Evolutionary conservation across 2,797 vertebrate genomes (phyloP).

Genomic region (Sebastes nivosus): DNA sequence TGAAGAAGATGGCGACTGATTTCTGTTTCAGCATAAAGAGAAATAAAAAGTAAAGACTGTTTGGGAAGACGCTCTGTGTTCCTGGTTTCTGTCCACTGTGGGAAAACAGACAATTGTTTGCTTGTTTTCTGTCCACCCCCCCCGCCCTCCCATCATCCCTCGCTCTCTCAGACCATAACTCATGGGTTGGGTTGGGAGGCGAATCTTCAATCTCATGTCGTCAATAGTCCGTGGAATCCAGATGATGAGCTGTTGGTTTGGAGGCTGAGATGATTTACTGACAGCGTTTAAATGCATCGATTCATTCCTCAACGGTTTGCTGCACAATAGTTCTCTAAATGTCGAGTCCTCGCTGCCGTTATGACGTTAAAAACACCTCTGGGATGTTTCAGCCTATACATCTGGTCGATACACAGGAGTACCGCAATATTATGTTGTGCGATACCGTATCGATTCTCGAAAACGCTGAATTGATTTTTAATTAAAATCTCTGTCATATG

Average conservation of each 20-base stretch:
- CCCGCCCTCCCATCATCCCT: not conserved
- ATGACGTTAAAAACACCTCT: not conserved
- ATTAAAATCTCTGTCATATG: no score
- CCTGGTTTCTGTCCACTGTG: conserved; percentile 18
- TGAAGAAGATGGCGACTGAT: not conserved
- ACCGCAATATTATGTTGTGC: no score
- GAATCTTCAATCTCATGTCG: not conserved
- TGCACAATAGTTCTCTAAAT: not conserved
- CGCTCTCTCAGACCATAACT: conserved; percentile 9
- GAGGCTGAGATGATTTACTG: not conserved
- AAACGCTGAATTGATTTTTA: no score
- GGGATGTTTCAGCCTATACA: conserved; percentile 12
- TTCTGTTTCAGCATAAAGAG: not conserved
- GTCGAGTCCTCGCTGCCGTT: not conserved
- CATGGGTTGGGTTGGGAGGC: not conserved
- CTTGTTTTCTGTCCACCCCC: conserved; percentile 11
- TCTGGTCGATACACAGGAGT: no score
- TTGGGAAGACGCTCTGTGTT: conserved; percentile 3
- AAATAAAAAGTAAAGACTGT: conserved; percentile 35
- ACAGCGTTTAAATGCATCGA: not conserved
- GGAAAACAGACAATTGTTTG: conserved; percentile 25
- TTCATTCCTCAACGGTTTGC: not conserved
- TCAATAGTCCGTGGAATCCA: not conserved
- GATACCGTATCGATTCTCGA: no score
- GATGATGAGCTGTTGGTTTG: not conserved